These are phyloP conservation scores for Vireo griseus DNA, from an alignment of 2,797 vertebrate genomes.

Conservation along the genomic window DNA sequence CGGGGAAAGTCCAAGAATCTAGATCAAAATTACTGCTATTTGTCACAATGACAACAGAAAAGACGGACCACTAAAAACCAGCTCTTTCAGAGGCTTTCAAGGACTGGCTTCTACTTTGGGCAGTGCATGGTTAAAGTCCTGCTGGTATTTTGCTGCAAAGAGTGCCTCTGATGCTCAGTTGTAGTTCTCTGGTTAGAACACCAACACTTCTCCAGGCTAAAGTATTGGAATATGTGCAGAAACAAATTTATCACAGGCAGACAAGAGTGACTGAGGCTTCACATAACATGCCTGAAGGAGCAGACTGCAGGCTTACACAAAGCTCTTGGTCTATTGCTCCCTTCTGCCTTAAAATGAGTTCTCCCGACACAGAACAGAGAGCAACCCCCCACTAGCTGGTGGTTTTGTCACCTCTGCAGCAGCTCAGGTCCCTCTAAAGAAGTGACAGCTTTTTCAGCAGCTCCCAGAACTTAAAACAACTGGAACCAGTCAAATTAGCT, in stretches of 20 bases:
- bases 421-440: not conserved
- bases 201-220: not conserved
- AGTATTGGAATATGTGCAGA: not conserved
- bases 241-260: not conserved
- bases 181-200: not conserved
- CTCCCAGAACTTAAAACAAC: not conserved
- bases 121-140: not conserved
- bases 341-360: not conserved
- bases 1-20: not conserved
- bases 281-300: not conserved
- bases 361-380: not conserved
- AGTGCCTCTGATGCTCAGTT: not conserved
- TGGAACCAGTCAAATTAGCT: not conserved
- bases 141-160: not conserved
- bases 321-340: not conserved
- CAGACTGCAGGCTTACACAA: not conserved
- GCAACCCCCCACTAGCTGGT: not conserved
- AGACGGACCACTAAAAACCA: not conserved
- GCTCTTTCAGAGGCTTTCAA: not conserved
- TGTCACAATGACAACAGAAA: not conserved
- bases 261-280: not conserved
- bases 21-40: not conserved
- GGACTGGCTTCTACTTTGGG: not conserved
- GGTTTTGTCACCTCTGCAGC: not conserved
- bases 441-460: not conserved